phyloP scores from a whole-genome alignment of 1,140 invertebrate species.

The Drosophila arawakana region DNA sequence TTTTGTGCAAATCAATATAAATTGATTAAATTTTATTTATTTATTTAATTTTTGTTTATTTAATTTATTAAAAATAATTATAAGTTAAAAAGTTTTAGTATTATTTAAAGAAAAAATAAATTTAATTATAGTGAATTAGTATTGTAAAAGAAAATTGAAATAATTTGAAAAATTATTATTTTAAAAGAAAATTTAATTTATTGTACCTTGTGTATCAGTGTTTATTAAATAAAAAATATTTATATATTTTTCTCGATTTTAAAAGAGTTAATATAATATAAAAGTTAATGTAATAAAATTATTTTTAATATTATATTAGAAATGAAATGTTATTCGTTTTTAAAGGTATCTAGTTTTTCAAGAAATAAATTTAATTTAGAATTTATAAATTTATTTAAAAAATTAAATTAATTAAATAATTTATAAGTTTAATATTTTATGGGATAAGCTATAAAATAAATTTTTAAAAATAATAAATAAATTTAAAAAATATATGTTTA shows the following conservation, averaged over 20 bases:
- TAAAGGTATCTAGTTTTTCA: conserved; percentile 88
- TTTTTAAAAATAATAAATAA: conserved; percentile 77
- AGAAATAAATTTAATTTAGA: conserved; percentile 86
- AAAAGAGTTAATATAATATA: conserved; percentile 86
- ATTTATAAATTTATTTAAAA: conserved; percentile 84
- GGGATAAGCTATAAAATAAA: conserved; percentile 75
- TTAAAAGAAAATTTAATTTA: conserved; percentile 71
- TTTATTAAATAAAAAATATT: conserved; percentile 86
- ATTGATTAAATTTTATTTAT: conserved; percentile 26
- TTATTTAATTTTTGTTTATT: conserved; percentile 85
- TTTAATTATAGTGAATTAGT: too few species aligned
- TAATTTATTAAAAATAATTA: conserved; percentile 84
- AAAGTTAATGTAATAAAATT: conserved; percentile 85
- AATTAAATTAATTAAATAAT: conserved; percentile 55
- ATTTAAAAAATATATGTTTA: conserved; percentile 83
- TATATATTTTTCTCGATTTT: conserved; percentile 81
- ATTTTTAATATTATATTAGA: conserved; percentile 86
- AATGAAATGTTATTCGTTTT: conserved; percentile 87
- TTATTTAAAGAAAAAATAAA: conserved; percentile 84
- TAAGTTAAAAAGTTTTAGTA: conserved; percentile 84
- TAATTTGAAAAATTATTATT: conserved; percentile 81
- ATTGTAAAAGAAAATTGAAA: conserved; percentile 77
- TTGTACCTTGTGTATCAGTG: conserved; percentile 89
- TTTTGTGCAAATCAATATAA: conserved; percentile 37
- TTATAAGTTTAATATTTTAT: conserved; percentile 67